Conservation (phyloP, 2,888 invertebrate genomes). For the Empis stercorea region DNA sequence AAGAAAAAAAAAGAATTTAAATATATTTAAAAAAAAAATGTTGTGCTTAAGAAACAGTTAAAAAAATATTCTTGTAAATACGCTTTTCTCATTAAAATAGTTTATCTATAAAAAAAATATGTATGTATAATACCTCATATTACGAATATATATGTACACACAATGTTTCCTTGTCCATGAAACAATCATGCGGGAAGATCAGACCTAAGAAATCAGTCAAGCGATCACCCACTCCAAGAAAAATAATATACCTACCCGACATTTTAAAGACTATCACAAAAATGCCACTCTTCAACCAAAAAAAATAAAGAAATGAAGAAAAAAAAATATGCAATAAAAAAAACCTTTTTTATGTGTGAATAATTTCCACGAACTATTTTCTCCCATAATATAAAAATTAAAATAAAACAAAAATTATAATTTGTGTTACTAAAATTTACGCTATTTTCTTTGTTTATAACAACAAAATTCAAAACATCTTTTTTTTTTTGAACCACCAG, state of each 20-base stretch:
- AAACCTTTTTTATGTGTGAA: conserved; percentile 15
- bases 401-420: no score
- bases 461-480: no score
- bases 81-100: not conserved
- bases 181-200: conserved; percentile 6
- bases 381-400: not conserved
- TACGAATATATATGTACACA: no score
- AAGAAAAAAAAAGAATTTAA: not conserved
- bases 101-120: not conserved
- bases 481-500: no score
- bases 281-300: not conserved
- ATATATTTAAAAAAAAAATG: not conserved
- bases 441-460: no score
- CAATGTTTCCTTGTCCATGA: no score
- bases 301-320: not conserved
- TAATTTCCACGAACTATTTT: conserved; percentile 14
- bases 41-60: not conserved
- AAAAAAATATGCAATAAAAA: conserved; percentile 1
- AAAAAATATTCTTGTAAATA: not conserved
- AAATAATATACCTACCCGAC: no score
- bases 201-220: conserved; percentile 10
- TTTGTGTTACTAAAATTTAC: no score
- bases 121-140: no score
- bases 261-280: not conserved
- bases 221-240: conserved; percentile 9